Evolutionary conservation across 2,888 invertebrate genomes (phyloP).

Genomic region (Trimorus sp.): DNA sequence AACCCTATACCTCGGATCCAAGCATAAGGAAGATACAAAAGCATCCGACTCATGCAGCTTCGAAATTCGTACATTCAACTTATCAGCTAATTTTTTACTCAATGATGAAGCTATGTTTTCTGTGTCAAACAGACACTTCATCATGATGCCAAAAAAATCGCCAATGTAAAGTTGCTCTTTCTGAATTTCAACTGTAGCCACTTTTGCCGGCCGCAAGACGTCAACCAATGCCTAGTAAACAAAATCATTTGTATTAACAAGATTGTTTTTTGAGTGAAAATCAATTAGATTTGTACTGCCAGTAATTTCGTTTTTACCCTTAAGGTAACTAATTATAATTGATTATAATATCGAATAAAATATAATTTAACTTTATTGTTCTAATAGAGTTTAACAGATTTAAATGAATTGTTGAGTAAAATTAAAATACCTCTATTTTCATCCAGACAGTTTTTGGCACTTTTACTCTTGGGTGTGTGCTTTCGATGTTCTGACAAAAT

Average conservation of each 20-base stretch:
- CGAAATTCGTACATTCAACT: not conserved
- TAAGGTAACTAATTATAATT: too few relatives aligned
- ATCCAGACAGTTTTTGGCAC: not conserved
- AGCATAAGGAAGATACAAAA: not conserved
- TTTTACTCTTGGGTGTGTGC: not conserved
- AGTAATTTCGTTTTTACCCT: too few relatives aligned
- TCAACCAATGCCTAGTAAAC: too few relatives aligned
- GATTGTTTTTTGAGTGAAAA: too few relatives aligned
- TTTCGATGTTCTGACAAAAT: not conserved
- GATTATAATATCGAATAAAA: too few relatives aligned
- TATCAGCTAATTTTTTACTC: not conserved
- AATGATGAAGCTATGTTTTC: not conserved
- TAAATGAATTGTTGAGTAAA: too few relatives aligned
- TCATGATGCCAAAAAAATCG: slow-evolving; percentile 2
- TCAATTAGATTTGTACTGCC: too few relatives aligned
- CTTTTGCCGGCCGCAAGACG: not conserved
- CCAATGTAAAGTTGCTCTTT: slow-evolving; percentile 1
- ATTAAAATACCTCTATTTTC: not conserved
- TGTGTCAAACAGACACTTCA: not conserved
- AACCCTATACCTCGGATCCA: not conserved
- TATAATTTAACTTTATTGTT: too few relatives aligned
- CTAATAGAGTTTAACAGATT: too few relatives aligned
- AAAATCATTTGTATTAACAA: too few relatives aligned
- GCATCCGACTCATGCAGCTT: not conserved
- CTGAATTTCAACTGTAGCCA: not conserved